Base-by-base conservation (phyloP, 2,113 vertebrate genomes). In the Psittacula cyanocephala region DNA sequence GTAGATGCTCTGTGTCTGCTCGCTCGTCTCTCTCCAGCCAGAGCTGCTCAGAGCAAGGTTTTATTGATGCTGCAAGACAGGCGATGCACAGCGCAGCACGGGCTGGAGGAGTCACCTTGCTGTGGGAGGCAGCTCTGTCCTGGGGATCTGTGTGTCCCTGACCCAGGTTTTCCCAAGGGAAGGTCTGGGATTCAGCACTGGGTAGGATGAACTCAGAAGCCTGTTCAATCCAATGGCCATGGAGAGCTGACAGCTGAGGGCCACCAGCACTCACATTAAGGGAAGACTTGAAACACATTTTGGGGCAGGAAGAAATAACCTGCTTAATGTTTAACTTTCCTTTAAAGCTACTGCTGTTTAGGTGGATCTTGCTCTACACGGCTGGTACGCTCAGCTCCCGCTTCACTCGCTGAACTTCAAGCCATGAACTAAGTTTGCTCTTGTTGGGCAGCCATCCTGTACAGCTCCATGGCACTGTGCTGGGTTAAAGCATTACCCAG, bases 61-160 rank as follows among this genome's bases (percentile, higher is more conserved):
- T 18, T 22, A n/a, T 3, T 49, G 92, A 60, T 52, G 86, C 93
- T 72, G 78, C 63, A 16, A 69, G 89, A 11, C 86, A 71, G 69
- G 77, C 55, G 2, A 63, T 1, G 3, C 55, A 0, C 35, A 14
- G 57, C 1, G 4, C 72, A 10, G 49, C 28, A 2, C 11, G 1
- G 62, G 60, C 16, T 9, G 88, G 33, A 68, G 71, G 29, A 74
- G 88, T 87, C 88, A 88, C 95, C 91, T 81, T 78, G 95, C 63
- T 57, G 1, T 0, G 1, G 37, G 44, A 76, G 44, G 81, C 77
- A 85, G 81, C 83, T 53, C 62, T 8, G 49, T 31, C 52, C 74
- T 1, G 0, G 17, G 35, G 47, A 43, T 9, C 43, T 2, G 1
- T 7, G 63, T 27, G 53, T 43, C 81, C 71, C 79, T 72, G 85